Evolutionary conservation across 1,140 invertebrate genomes (phyloP), one percentile per base, ranked within the genome.

Genomic region (Paraescarpia echinospica): DNA sequence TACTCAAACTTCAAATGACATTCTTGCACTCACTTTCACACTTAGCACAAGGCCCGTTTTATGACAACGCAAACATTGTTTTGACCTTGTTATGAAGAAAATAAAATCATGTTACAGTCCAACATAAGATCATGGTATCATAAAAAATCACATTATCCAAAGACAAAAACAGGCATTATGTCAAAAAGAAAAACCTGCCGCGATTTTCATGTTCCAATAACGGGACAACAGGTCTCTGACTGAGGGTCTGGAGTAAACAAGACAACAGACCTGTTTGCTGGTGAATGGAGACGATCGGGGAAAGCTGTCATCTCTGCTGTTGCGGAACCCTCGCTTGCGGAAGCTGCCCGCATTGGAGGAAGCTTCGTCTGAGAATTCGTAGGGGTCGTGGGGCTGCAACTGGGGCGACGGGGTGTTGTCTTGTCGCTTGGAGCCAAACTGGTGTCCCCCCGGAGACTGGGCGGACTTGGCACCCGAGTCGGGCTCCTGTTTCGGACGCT

Each of bases 401-500:
- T 89, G 89, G 14, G 41, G 88, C 12, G 35, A 51, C 22, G 34
- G 77, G 22, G 59, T 35, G 92, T 89, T 88, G 51, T 92, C 48
- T 22, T 59, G 34, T 33, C 34, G 34, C 51, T 88, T 48, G 14
- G 33, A 33, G 59, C 77, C 92, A 89, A 34, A 77, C 33, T 34
- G 51, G 33, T 34, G 48, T 51, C 91, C 35, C 6, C 77, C 33
- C 35, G 92, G n/a, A 77, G 77, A 59, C 34, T 33, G 59, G 51
- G 34, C 34, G 0, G 77, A 92, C 77, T 59, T 34, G 77, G 14
- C 18, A 9, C 90, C 33, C 34, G 34, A 35, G 34, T 90, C 77
- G 34, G 33, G 77, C 8, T 89, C 34, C 18, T 33, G n/a, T 31
- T 89, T 77, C 31, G 98, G 98, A 94, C 97, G 97, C 95, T 98